phyloP scores from a whole-genome alignment of 2,888 invertebrate genomes.

The Rhimphoctona megacephalus region DNA sequence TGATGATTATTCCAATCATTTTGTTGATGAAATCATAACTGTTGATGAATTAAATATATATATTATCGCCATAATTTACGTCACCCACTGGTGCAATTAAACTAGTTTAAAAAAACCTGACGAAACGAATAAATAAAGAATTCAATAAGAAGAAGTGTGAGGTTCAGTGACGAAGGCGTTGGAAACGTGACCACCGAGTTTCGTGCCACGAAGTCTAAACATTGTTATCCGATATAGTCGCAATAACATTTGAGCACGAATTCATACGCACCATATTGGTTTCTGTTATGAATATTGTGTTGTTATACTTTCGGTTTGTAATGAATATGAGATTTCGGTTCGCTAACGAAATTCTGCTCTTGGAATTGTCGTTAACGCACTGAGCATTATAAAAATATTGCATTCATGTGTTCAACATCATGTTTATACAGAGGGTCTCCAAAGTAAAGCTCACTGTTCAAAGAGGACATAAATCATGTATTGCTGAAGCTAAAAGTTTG shows the following conservation, averaged over 20 bases:
- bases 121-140: not conserved
- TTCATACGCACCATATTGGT: not conserved
- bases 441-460: not conserved
- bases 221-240: not conserved
- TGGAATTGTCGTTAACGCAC: not conserved
- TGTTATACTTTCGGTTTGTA: constrained; percentile 1
- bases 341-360: not conserved
- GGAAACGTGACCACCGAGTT: constrained; percentile 76
- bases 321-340: constrained; percentile 3
- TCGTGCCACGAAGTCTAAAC: constrained; percentile 78
- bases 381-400: constrained; percentile 1
- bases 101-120: not conserved
- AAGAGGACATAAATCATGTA: not conserved
- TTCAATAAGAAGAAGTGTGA: constrained; percentile 3
- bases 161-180: constrained; percentile 44
- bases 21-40: not conserved
- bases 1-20: not conserved
- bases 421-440: not conserved
- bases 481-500: not conserved
- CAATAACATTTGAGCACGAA: constrained; percentile 1
- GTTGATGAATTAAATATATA: not conserved
- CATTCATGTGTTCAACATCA: not conserved
- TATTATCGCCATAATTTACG: not conserved
- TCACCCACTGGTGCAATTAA: not conserved
- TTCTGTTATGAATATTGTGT: not conserved